phyloP scores from a whole-genome alignment of 2,888 invertebrate species.

The Tuberolachnus salignus region DNA sequence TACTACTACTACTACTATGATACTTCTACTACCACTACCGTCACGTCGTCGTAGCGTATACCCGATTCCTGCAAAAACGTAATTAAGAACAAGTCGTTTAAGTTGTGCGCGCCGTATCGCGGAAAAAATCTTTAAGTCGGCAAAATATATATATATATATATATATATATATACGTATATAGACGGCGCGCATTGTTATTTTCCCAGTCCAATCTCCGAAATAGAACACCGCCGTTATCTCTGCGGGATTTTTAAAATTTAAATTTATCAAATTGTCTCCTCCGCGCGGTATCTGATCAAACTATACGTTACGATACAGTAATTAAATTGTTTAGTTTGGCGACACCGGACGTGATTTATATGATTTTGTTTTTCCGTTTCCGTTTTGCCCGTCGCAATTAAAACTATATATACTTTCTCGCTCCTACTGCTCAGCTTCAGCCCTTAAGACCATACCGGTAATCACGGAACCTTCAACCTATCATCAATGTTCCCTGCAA shows the following conservation, averaged over 20 bases:
- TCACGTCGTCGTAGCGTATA: conserved; percentile 13
- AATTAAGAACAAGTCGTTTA: conserved; percentile 54
- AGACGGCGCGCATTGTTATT: background rate
- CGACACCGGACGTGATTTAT: no score
- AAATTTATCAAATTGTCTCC: background rate
- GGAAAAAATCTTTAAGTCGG: conserved; percentile 28
- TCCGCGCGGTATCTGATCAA: no score
- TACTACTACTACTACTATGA: no score
- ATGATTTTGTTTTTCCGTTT: no score
- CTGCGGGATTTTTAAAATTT: conserved; percentile 4
- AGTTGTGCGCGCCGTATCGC: conserved; percentile 34
- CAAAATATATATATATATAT: conserved; percentile 17
- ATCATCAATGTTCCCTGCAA: no score
- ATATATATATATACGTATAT: no score
- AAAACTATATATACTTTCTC: no score
- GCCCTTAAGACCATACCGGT: no score
- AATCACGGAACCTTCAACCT: no score
- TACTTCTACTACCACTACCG: background rate
- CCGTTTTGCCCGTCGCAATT: no score
- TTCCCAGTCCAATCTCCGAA: conserved; percentile 3
- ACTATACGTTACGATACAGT: background rate
- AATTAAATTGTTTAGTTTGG: no score
- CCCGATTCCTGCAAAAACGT: conserved; percentile 42
- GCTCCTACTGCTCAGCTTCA: no score
- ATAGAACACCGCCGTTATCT: conserved; percentile 32